Conservation (phyloP, 1,140 invertebrate species). For the Pogonus chalceus region DNA sequence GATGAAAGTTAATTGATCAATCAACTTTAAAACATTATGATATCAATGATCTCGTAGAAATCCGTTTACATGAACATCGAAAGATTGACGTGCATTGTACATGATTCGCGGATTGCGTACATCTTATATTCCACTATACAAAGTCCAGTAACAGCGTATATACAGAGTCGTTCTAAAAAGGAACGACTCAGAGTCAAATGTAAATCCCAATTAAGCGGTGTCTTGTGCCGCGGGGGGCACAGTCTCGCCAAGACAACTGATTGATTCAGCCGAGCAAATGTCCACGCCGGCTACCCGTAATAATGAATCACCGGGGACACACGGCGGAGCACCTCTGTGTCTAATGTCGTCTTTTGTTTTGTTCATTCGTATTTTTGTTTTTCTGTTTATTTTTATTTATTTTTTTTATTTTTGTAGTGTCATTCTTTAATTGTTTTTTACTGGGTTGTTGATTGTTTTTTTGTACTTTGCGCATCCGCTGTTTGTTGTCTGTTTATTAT, state of each 20-base stretch:
- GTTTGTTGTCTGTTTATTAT: neutral
- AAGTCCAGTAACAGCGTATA: too few relatives aligned
- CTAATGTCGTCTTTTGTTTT: neutral
- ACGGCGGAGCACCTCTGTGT: neutral
- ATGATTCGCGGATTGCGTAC: too few relatives aligned
- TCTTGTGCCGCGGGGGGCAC: constrained; percentile 26
- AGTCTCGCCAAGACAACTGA: constrained; percentile 28
- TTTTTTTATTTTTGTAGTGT: too few relatives aligned
- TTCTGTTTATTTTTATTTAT: neutral
- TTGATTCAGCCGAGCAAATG: constrained; percentile 28
- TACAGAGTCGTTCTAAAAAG: constrained; percentile 6
- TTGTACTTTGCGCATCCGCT: neutral
- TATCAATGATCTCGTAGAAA: too few relatives aligned
- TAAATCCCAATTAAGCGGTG: constrained; percentile 32
- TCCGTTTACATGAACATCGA: too few relatives aligned
- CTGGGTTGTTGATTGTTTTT: neutral
- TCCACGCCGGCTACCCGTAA: constrained; percentile 8
- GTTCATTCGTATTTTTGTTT: neutral
- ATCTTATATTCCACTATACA: too few relatives aligned
- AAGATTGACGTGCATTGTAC: neutral
- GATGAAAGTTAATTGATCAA: too few relatives aligned
- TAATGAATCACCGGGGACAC: neutral
- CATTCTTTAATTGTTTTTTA: too few relatives aligned
- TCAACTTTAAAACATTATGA: too few relatives aligned
- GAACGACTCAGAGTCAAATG: constrained; percentile 24